Base-by-base conservation (phyloP, 2,113 vertebrate species). In the Zeus faber region DNA sequence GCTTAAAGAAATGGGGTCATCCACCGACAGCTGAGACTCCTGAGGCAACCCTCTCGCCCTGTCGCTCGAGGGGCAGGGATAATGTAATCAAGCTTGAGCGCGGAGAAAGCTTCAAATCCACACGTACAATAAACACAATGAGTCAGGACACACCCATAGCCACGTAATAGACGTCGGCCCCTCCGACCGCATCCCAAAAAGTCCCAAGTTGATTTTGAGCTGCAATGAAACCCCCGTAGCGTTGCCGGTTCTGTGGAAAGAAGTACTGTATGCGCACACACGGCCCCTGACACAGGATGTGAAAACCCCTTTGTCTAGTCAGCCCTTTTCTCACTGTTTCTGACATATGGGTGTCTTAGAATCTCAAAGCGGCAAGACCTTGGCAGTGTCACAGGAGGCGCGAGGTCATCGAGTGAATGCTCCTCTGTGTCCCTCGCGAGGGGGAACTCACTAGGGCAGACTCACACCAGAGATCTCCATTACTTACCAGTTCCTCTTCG, bases 1-100 rank as follows among this genome's bases (percentile, higher is more conserved):
- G 49, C 52, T 85, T 81, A 62, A 9, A 46, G 25, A 39, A 60
- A 47, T 23, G 49, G 57, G 62, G 64, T 77, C 58, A 76, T 65
- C 23, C 7, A n/a, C 41, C 16, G 25, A 65, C 21, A 26, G 17
- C 13, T 14, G 22, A 48, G 22, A 50, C 37, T 21, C 23, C 20
- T 45, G 11, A 45, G 53, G 13, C 22, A 22, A 59, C 33, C 3
- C 33, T 35, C 3, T 35, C 33, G 10, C 33, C 14, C 31, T 35
- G 6, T 35, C 31, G 10, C 31, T n/a, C 4, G n/a, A n/a, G n/a
- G n/a, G n/a, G n/a, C n/a, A n/a, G n/a, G n/a, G n/a, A n/a, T n/a
- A n/a, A n/a, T n/a, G n/a, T n/a, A n/a, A n/a, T n/a, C n/a, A n/a
- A n/a, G n/a, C n/a, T n/a, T n/a, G n/a, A n/a, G n/a, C n/a, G n/a